Evolutionary conservation across 1,140 invertebrate genomes (phyloP), one percentile per base, ranked within the genome.

Genomic region (Temnothorax curvispinosus): DNA sequence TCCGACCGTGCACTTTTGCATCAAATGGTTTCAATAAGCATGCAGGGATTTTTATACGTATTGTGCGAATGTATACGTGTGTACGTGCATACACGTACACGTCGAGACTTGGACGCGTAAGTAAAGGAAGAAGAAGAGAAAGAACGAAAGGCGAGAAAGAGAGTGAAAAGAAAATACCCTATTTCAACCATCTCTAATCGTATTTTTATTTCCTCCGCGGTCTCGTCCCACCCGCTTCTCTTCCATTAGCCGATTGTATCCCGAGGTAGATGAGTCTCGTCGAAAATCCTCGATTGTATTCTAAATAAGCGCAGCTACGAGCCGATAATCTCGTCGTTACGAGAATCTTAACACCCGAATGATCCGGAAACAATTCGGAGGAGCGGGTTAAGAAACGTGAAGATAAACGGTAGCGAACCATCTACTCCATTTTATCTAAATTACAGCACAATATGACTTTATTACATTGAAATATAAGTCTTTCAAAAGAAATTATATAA

Each of bases 161-260:
- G 74, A 77, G 27, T 21, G 78, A 41, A 82, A 82, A 90, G 90
- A 91, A 88, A 89, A 91, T 84, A 71, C 65, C 78, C 54, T 76
- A 60, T 91, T 89, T 82, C 78, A 78, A 80, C 87, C 89, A 89
- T 65, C 89, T 89, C 80, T 88, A 89, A 90, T 91, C 89, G 88
- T 91, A 90, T 92, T 92, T 93, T 90, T 85, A 87, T 88, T 86
- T 82, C 72, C 65, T 65, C 82, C 47, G 41, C 60, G 60, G 35
- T 67, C n/a, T 65, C 89, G 56, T 85, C 62, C 50, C n/a, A 27
- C 77, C 27, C 74, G 62, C 47, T 38, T 64, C 74, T 82, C 76
- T 92, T 92, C 93, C 93, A 94, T 94, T 94, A 94, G 93, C 87
- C 92, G 91, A 94, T 94, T 94, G 93, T 93, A 91, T 94, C 92